Base-by-base conservation (phyloP, 2,797 vertebrate species). In the Periparus ater region DNA sequence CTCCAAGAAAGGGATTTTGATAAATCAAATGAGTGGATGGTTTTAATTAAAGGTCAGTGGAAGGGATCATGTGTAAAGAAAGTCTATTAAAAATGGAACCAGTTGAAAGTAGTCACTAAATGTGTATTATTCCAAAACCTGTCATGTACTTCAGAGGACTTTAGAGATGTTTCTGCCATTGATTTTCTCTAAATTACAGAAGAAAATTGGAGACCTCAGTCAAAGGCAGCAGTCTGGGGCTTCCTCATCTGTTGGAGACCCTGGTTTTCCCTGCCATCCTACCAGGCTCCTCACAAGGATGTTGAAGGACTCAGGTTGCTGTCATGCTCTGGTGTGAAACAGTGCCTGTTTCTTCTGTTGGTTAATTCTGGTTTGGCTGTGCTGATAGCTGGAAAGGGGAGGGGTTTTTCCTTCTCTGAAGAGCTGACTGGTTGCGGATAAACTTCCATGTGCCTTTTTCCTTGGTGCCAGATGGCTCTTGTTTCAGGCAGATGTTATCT, bases 401-500 rank as follows among this genome's bases (percentile, higher is more conserved):
- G 80, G 47, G 26, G 5, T 44, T 79, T 91, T 66, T 71, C 58
- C 78, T 73, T 67, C 73, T 91, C 67, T 89, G 73, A 66, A 26
- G 82, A 72, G 73, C 89, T 79, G 82, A 70, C 53, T 62, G 21
- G 63, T 47, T 77, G 63, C 2, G 45, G 88, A 75, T 90, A 94
- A 92, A 81, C 93, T 95, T 94, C 80, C 76, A 73, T 76, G 89
- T 94, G 86, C 76, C 91, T 94, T 91, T 95, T 94, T 91, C 88
- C 88, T 92, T 72, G 68, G 94, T 96, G 79, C 91, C 85, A 91
- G 89, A 83, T 95, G 87, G 94, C 93, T 96, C 70, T 87, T 55
- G 61, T 96, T 97, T 96, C 88, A 80, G 72, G 81, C 86, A 89
- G 95, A 95, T 96, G 72, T 93, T 96, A 96, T 95, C 91, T 94